Evolutionary conservation across 2,797 vertebrate genomes (phyloP), one percentile per base, ranked within the genome.

Genomic region (Chiloscyllium punctatum): DNA sequence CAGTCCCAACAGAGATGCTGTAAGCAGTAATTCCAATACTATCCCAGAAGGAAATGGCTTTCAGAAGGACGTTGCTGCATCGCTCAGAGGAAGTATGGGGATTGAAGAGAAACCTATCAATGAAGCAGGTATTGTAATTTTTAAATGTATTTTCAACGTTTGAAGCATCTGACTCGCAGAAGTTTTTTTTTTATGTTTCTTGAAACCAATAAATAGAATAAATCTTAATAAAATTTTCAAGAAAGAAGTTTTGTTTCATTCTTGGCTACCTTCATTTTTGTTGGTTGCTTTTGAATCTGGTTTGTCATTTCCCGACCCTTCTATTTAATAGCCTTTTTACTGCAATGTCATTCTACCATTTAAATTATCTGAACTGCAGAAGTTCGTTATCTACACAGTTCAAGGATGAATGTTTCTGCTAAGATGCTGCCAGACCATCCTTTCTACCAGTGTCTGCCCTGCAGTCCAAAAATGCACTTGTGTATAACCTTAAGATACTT

Each of bases 111-210:
- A 92, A 68, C 62, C 90, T 9, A 69, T n/a, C 18, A 69, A 25
- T 92, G 62, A 69, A 69, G n/a, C 90, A 92, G 90, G 90, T 92
- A 92, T 2, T n/a, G n/a, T 91, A 66, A 66, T 92, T 92, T 62
- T 42, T 21, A 27, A n/a, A 42, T 42, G 8, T 30, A n/a, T 42
- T 33, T 92, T 92, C 25, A 84, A 48, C 37, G 21, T 92, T 37
- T 62, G 42, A 42, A 42, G 37, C 90, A 69, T 92, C 57, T 66
- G 88, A 33, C 57, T 21, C 33, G 5, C 6, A 69, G 42, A 23
- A n/a, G 68, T 92, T 69, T 92, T 30, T 87, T 87, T 90, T 82
- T 84, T 48, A 21, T 84, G 8, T 21, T 8, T 42, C 21, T 84
- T 84, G 37, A 42, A 84, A 8, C 21, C 48, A 84, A 82, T 23